Percentiles rank a stretch among this genome's conserved stretches.
phyloP scores from a whole-genome alignment of 2,888 invertebrate genomes.

The Eupithecia dodoneata region DNA sequence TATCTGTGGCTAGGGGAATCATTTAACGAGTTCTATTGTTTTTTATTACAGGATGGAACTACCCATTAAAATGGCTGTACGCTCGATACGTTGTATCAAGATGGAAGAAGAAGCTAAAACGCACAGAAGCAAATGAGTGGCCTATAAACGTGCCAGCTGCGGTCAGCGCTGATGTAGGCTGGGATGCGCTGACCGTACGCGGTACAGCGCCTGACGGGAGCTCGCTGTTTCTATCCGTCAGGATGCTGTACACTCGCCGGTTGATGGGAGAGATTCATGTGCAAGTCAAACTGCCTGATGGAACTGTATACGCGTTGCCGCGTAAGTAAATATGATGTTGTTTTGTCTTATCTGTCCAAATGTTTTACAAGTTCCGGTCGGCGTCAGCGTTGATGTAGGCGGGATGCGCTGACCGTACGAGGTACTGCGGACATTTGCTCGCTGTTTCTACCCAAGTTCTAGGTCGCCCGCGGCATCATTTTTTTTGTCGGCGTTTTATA shows the following conservation, averaged over 20 bases:
- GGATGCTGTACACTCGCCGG: slow-evolving; percentile 72
- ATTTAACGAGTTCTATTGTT: neutral
- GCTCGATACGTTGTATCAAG: slow-evolving; percentile 69
- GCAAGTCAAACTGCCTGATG: slow-evolving; percentile 73
- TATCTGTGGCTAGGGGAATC: neutral
- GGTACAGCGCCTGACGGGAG: slow-evolving; percentile 84
- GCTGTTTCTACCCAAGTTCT: too few species aligned
- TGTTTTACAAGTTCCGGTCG: too few species aligned
- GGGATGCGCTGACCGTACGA: too few species aligned
- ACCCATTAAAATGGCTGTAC: slow-evolving; percentile 68
- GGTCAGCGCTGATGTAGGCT: slow-evolving; percentile 52
- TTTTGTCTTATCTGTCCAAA: too few species aligned
- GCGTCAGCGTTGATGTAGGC: too few species aligned
- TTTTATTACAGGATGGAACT: slow-evolving; percentile 76
- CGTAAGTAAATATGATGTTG: slow-evolving; percentile 55
- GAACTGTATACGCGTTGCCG: slow-evolving; percentile 62
- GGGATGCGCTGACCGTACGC: slow-evolving; percentile 76
- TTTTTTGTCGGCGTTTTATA: too few species aligned
- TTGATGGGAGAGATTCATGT: slow-evolving; percentile 83
- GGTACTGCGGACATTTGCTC: too few species aligned
- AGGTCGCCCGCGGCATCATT: too few species aligned
- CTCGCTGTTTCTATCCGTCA: slow-evolving; percentile 80
- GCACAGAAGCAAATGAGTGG: slow-evolving; percentile 46
- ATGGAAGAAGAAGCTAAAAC: slow-evolving; percentile 62
- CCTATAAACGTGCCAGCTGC: slow-evolving; percentile 51